phyloP scores from a whole-genome alignment of 2,113 vertebrate species.

The Pygoscelis antarcticus region DNA sequence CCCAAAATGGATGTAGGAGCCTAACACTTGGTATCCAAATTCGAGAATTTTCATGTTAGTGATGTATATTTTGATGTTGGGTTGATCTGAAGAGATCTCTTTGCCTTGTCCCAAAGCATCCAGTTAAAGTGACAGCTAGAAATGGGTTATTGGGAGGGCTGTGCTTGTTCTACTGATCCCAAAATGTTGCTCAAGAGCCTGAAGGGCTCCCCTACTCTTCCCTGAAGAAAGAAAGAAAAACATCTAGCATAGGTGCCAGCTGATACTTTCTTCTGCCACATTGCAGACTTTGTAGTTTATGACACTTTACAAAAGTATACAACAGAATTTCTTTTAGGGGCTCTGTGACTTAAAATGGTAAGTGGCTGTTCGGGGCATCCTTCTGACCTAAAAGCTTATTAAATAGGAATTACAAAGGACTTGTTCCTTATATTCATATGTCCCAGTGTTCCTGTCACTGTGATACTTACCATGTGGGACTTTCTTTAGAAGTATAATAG shows the following conservation, averaged over 20 bases:
- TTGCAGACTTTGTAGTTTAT: not conserved
- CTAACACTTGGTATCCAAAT: not conserved
- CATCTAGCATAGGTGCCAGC: not conserved
- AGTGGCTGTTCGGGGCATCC: slow-evolving; percentile 14
- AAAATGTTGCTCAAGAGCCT: not conserved
- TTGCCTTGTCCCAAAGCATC: not conserved
- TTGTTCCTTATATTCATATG: not conserved
- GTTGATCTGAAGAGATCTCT: not conserved
- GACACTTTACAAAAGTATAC: not conserved
- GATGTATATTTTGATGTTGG: not conserved
- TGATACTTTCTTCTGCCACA: not conserved
- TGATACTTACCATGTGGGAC: not conserved
- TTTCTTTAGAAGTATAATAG: not conserved
- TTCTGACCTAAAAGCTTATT: slow-evolving; percentile 42
- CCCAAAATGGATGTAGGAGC: not conserved
- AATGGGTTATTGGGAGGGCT: not conserved
- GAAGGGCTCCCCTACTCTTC: not conserved
- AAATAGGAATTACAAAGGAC: not conserved
- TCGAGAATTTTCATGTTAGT: not conserved
- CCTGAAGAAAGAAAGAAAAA: not conserved
- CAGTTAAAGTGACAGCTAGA: not conserved
- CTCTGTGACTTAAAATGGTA: not conserved
- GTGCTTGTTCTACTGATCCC: not conserved
- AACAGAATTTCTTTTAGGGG: not conserved
- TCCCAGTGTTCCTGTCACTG: not conserved